phyloP scores from a whole-genome alignment of 2,888 invertebrate species.

The Lasioglossum pauxillum region DNA sequence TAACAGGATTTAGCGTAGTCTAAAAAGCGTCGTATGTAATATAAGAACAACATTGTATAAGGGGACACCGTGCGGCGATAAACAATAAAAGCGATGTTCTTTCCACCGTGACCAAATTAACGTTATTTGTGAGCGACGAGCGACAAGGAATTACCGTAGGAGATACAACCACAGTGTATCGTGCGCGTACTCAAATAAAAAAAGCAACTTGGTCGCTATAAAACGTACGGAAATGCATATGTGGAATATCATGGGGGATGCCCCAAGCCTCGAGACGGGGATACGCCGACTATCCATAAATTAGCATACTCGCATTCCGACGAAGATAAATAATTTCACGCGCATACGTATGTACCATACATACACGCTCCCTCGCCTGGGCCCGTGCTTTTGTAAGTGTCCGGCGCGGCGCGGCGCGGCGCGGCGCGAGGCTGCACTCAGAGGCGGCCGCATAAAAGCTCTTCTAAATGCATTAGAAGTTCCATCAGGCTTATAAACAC shows the following conservation, averaged over 20 bases:
- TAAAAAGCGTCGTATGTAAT: too few relatives aligned
- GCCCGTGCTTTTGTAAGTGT: slow-evolving; percentile 26
- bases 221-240: neutral
- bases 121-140: neutral
- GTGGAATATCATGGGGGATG: neutral
- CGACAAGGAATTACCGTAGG: neutral
- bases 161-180: neutral
- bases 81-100: too few relatives aligned
- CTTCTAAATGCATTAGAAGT: slow-evolving; percentile 57
- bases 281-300: slow-evolving; percentile 2
- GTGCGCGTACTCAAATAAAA: neutral
- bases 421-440: slow-evolving; percentile 36
- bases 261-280: too few relatives aligned
- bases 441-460: slow-evolving; percentile 53
- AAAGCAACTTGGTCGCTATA: neutral
- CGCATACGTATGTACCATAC: neutral
- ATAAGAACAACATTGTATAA: too few relatives aligned
- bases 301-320: slow-evolving; percentile 22
- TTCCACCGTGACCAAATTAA: neutral
- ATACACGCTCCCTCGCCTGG: neutral
- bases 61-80: too few relatives aligned
- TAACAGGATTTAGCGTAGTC: too few relatives aligned
- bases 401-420: neutral
- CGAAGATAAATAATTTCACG: slow-evolving; percentile 54
- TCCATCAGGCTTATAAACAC: slow-evolving; percentile 63